Evolutionary conservation across 2,797 vertebrate species (phyloP).

Genomic region (Lemur catta): DNA sequence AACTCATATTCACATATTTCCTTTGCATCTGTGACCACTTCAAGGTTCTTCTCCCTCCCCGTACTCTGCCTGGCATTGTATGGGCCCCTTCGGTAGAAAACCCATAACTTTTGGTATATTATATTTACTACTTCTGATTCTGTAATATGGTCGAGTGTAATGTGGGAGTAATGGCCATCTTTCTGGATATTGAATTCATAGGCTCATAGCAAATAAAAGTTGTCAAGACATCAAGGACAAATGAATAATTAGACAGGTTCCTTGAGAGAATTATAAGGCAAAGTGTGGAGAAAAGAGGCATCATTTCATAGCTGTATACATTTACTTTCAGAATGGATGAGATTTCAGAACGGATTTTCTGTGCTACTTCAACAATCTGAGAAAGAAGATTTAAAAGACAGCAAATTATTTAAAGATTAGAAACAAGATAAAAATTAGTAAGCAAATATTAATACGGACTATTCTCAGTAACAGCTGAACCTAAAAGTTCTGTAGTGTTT

Average conservation of each 20-base stretch:
- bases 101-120: background rate
- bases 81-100: background rate
- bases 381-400: background rate
- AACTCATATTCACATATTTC: constrained; percentile 40
- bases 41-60: background rate
- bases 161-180: background rate
- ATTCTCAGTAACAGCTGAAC: background rate
- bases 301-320: constrained; percentile 13
- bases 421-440: constrained; percentile 21
- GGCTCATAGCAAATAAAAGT: constrained; percentile 60
- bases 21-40: constrained; percentile 25
- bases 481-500: background rate
- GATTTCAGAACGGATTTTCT: background rate
- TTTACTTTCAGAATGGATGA: constrained; percentile 49
- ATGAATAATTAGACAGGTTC: constrained; percentile 48
- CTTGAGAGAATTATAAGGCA: constrained; percentile 25
- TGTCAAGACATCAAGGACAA: constrained; percentile 52
- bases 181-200: constrained; percentile 37
- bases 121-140: constrained; percentile 34
- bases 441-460: background rate
- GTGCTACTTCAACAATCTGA: background rate
- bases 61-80: background rate
- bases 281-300: background rate
- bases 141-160: background rate
- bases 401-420: constrained; percentile 18